phyloP scores from a whole-genome alignment of 2,888 invertebrate genomes.

The Tanaodytes sp. region DNA sequence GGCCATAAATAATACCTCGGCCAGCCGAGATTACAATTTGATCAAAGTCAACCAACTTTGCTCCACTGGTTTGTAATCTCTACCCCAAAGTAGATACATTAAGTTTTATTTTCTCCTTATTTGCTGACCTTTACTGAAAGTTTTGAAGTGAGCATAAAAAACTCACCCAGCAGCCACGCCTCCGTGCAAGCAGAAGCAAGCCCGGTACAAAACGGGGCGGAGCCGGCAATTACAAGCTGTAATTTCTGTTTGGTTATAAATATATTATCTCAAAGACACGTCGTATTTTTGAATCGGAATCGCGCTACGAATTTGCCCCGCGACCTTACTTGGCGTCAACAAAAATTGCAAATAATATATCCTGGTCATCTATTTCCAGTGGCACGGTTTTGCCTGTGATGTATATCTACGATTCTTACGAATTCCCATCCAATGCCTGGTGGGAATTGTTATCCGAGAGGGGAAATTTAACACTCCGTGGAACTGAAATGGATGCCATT shows the following conservation, averaged over 20 bases:
- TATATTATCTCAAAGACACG: conserved; percentile 27
- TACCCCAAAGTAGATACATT: neutral
- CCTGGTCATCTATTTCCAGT: conserved; percentile 57
- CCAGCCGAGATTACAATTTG: conserved; percentile 70
- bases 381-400: conserved; percentile 75
- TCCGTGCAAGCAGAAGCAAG: conserved; percentile 31
- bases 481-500: conserved; percentile 76
- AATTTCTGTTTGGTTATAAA: conserved; percentile 40
- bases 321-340: too few relatives aligned
- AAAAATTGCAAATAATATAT: too few relatives aligned
- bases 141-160: conserved; percentile 27
- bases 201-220: conserved; percentile 29
- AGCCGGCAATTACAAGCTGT: conserved; percentile 30
- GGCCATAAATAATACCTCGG: conserved; percentile 76
- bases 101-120: conserved; percentile 5
- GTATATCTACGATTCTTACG: conserved; percentile 80
- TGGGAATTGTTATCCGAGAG: conserved; percentile 72
- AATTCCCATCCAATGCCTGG: conserved; percentile 75
- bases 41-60: conserved; percentile 70
- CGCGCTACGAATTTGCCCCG: too few relatives aligned
- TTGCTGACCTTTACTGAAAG: conserved; percentile 20
- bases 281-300: conserved; percentile 19
- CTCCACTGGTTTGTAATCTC: too few relatives aligned
- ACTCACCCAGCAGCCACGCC: conserved; percentile 31
- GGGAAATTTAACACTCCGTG: conserved; percentile 74